Evolutionary conservation across 2,888 invertebrate species (phyloP).

Genomic region (Hecatera dysodea): DNA sequence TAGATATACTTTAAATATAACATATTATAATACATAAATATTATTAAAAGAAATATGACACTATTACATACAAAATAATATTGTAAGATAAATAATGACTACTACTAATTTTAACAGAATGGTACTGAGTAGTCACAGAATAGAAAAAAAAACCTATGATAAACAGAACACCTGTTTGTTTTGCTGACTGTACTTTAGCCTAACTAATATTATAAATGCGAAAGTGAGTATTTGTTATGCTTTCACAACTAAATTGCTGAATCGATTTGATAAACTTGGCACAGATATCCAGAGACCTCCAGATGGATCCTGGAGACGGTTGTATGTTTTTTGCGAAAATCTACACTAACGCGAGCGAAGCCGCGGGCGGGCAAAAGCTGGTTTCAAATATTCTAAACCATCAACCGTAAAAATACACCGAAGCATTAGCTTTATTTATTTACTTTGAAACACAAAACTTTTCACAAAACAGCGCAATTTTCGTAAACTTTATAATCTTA

Average conservation of each 20-base stretch:
- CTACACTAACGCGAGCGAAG: background rate
- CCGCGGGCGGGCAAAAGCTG: background rate
- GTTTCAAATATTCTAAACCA: background rate
- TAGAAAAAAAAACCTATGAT: background rate
- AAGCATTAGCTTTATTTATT: slow-evolving; percentile 11
- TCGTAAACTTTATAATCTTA: slow-evolving; percentile 30
- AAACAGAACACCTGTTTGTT: background rate
- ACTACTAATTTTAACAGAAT: no score
- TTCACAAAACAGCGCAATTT: slow-evolving; percentile 22
- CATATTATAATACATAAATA: no score
- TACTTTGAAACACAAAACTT: slow-evolving; percentile 33
- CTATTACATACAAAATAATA: no score
- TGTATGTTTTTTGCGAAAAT: background rate
- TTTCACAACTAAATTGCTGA: background rate
- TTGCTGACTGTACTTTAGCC: background rate
- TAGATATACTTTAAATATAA: no score
- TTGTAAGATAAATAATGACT: no score
- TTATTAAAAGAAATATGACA: no score
- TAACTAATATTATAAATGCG: background rate
- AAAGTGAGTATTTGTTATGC: background rate
- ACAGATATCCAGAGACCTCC: no score
- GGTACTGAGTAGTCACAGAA: no score
- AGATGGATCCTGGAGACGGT: background rate
- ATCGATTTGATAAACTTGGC: background rate
- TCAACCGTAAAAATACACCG: slow-evolving; percentile 22